These are phyloP conservation scores for Carlito syrichta DNA, from an alignment of 2,113 vertebrate genomes.

Conservation along the genomic window DNA sequence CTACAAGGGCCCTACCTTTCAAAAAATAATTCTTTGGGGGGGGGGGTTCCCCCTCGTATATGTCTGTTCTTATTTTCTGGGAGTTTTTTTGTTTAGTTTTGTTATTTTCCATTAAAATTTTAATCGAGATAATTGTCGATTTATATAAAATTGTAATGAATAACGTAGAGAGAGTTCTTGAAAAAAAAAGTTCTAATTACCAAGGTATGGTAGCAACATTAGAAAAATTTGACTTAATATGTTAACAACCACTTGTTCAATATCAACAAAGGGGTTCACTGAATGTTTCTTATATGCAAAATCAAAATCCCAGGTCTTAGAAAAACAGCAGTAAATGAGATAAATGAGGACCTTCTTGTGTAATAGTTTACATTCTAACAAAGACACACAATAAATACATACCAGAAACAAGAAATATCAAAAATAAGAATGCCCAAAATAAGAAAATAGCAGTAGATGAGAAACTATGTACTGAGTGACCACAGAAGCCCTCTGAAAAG, in stretches of 20 bases:
- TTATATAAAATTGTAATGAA: no score
- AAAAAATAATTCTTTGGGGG: no score
- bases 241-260: neutral
- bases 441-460: neutral
- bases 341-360: neutral
- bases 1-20: no score
- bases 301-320: neutral
- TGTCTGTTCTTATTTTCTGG: no score
- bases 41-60: no score
- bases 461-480: neutral
- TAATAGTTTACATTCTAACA: neutral
- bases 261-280: neutral
- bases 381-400: neutral
- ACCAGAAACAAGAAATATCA: neutral
- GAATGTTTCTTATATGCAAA: neutral
- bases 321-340: neutral
- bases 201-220: neutral
- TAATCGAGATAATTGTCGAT: no score
- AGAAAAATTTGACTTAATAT: neutral
- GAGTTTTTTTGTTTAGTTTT: no score
- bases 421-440: neutral
- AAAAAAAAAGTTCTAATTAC: neutral
- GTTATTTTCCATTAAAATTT: no score
- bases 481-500: neutral
- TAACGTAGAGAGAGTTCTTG: no score